Evolutionary conservation across 2,797 vertebrate genomes (phyloP), one percentile per base, ranked within the genome.

Genomic region (Smutsia temminckii): DNA sequence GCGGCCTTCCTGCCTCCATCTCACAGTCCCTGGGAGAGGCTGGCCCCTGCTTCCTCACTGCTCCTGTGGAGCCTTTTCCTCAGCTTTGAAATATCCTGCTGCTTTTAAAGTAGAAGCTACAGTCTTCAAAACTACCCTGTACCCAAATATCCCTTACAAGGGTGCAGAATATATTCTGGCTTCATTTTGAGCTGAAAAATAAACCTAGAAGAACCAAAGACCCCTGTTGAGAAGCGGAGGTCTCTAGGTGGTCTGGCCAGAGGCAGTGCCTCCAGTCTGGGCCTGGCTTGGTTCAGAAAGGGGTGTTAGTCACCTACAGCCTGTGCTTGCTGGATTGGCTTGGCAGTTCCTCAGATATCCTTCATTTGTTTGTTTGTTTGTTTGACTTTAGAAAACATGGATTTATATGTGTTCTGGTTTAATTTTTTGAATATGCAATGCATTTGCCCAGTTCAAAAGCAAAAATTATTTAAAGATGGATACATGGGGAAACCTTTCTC

Each of bases 141-240:
- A 27, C 25, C 14, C 42, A 68, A 37, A 53, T 27, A 72, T 40
- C 25, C 32, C 49, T 91, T 32, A 2, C 32, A 49, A 59, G 27
- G 40, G 77, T 20, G 66, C 64, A 84, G 59, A 46, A 61, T 11
- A 29, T 17, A 32, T 21, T 72, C 80, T 75, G 0, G 59, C 69
- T 80, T 87, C 72, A 80, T 53, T 85, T 84, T 53, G 49, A 51
- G 53, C 80, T 85, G 57, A 88, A 74, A 90, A 84, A 51, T 53
- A 96, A 77, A 40, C 49, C 21, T 3, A n/a, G 23, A 29, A 84
- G 87, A 46, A 87, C 88, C 83, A 89, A 95, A 80, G 90, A 42
- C 37, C 37, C 51, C 32, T 53, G 29, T 23, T 32, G 49, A 37
- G 29, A 32, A 61, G n/a, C 5, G 0, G 71, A 79, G 34, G 55